A percentile compares a stretch with the other conserved stretches of the same genome.
Conservation (phyloP, 2,888 invertebrate species). For the Cataglyphis cursor region DNA sequence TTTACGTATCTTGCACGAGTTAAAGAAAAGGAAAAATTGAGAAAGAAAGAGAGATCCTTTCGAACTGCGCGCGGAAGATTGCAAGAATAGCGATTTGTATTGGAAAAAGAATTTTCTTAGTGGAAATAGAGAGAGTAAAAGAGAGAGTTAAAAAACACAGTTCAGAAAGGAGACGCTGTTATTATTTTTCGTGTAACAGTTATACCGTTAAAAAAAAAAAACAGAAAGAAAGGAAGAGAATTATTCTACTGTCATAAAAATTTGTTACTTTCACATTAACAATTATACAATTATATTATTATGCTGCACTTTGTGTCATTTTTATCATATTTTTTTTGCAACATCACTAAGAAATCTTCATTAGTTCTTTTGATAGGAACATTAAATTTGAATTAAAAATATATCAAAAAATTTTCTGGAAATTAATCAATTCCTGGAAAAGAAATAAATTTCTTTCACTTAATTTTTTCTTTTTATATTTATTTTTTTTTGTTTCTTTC, state of each 20-base stretch:
- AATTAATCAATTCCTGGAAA: neutral
- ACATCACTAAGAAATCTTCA: neutral
- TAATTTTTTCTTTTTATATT: neutral
- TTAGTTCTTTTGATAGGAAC: neutral
- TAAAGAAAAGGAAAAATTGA: slow-evolving; percentile 35
- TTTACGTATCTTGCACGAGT: neutral
- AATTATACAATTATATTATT: neutral
- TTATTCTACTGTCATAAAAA: neutral
- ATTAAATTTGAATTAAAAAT: neutral
- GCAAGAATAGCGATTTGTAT: slow-evolving; percentile 55
- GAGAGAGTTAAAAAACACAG: slow-evolving; percentile 45
- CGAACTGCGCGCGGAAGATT: slow-evolving; percentile 31
- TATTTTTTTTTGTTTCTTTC: neutral
- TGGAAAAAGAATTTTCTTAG: slow-evolving; percentile 52
- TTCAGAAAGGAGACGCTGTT: slow-evolving; percentile 32
- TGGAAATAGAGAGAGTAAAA: slow-evolving; percentile 9
- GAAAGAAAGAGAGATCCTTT: slow-evolving; percentile 38
- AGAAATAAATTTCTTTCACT: neutral
- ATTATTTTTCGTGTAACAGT: slow-evolving; percentile 62
- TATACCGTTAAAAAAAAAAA: slow-evolving; percentile 77
- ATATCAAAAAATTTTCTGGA: neutral
- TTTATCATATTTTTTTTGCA: neutral
- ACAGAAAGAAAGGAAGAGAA: slow-evolving; percentile 42
- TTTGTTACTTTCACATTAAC: slow-evolving; percentile 20
- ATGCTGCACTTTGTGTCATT: neutral